Evolutionary conservation across 2,888 invertebrate species (phyloP).

Genomic region (Parnassius glacialis): DNA sequence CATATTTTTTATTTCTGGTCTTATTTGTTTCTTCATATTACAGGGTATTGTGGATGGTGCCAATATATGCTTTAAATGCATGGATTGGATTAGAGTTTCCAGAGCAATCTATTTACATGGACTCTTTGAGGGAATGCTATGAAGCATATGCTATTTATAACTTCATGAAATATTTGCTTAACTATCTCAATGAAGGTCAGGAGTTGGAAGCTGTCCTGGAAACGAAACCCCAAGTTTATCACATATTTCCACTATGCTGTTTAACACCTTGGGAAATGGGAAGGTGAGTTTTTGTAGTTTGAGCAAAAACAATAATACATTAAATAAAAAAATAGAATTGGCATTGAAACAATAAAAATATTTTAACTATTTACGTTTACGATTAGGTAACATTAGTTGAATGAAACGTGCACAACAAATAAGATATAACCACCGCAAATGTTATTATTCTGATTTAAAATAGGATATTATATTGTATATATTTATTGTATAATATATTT

Average conservation of each 20-base stretch:
- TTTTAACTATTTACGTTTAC: constrained; percentile 15
- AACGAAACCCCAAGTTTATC: constrained; percentile 91
- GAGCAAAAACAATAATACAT: no score
- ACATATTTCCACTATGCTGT: constrained; percentile 95
- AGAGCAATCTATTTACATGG: constrained; percentile 93
- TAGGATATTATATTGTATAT: no score
- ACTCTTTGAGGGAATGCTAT: constrained; percentile 96
- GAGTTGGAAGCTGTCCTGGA: constrained; percentile 91
- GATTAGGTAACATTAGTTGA: no score
- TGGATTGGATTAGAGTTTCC: constrained; percentile 95
- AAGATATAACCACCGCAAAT: no score
- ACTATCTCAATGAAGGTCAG: constrained; percentile 93
- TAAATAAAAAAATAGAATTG: no score
- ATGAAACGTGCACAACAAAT: no score
- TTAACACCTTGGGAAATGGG: constrained; percentile 97
- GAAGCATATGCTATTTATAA: constrained; percentile 99
- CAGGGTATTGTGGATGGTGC: constrained; percentile 98
- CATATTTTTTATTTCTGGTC: no score
- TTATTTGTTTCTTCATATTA: constrained; percentile 39
- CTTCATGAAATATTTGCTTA: constrained; percentile 96
- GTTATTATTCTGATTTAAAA: no score
- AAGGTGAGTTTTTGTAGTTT: constrained; percentile 66
- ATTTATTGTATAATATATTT: no score
- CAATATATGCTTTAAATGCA: constrained; percentile 96
- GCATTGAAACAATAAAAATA: neutral